Conservation (phyloP, 2,888 invertebrate genomes). For the Pandemis heparana region DNA sequence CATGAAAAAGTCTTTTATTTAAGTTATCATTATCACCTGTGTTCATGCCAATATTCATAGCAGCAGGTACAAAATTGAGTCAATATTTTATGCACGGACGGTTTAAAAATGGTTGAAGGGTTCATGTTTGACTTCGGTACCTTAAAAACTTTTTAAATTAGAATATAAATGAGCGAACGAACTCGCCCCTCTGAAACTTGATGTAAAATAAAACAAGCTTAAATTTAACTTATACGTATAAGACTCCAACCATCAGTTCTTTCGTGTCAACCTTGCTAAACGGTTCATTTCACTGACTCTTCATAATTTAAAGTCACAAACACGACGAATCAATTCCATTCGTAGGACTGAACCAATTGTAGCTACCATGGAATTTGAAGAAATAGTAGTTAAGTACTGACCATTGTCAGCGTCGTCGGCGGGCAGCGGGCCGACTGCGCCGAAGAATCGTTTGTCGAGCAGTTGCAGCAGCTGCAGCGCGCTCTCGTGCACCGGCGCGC, state of each 20-base stretch:
- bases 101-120: slow-evolving; percentile 8
- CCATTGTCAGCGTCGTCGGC: slow-evolving; percentile 88
- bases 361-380: not conserved
- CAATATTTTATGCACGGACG: slow-evolving; percentile 6
- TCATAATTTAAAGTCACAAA: not conserved
- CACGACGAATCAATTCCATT: not conserved
- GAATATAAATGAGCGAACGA: slow-evolving; percentile 15
- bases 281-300: not conserved
- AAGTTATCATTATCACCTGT: not conserved
- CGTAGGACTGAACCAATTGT: not conserved
- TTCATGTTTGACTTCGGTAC: slow-evolving; percentile 4
- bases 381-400: slow-evolving; percentile 68
- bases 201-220: slow-evolving; percentile 1
- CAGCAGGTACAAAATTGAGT: not conserved
- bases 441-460: slow-evolving; percentile 98
- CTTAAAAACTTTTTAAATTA: slow-evolving; percentile 14
- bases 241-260: not conserved
- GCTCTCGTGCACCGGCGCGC: slow-evolving; percentile 96
- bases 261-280: not conserved
- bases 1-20: too few relatives aligned
- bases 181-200: slow-evolving; percentile 1
- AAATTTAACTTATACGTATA: not conserved
- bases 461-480: slow-evolving; percentile 97
- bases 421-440: slow-evolving; percentile 89
- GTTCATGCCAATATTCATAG: not conserved